These are phyloP conservation scores for Calephelis virginiensis DNA, from an alignment of 1,140 invertebrate species.

Conservation along the genomic window DNA sequence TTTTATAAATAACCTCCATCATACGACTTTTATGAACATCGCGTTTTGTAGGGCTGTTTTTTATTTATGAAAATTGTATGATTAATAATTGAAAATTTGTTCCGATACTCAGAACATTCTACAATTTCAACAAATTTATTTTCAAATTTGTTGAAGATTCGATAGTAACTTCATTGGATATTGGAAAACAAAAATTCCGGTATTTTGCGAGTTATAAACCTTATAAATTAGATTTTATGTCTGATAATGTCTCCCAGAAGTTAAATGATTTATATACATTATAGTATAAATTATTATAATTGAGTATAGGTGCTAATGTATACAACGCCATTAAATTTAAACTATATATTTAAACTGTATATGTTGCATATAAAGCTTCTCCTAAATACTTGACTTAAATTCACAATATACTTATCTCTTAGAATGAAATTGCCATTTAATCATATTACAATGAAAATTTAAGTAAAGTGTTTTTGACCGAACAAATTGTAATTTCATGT, in stretches of 20 bases:
- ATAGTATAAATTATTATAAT: constrained; percentile 6
- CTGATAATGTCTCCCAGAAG: too few species aligned
- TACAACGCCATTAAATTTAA: constrained; percentile 13
- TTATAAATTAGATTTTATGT: too few species aligned
- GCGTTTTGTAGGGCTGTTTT: constrained; percentile 8
- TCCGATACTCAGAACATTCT: too few species aligned
- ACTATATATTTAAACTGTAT: neutral
- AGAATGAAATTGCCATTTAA: neutral
- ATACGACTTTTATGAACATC: neutral
- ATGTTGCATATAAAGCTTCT: constrained; percentile 12
- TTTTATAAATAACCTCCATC: neutral
- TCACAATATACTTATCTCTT: neutral
- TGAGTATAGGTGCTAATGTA: constrained; percentile 14
- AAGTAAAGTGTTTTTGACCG: neutral
- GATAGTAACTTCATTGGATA: neutral
- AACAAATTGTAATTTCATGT: neutral
- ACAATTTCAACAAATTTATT: too few species aligned
- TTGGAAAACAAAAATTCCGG: too few species aligned
- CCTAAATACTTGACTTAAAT: neutral
- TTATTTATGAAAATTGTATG: neutral
- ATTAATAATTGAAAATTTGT: neutral
- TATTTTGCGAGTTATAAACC: too few species aligned
- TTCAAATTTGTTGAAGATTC: too few species aligned
- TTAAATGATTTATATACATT: neutral
- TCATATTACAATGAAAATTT: too few species aligned